Evolutionary conservation across 2,888 invertebrate genomes (phyloP), one percentile per base, ranked within the genome.

Genomic region (Pollenia griseotomentosa): DNA sequence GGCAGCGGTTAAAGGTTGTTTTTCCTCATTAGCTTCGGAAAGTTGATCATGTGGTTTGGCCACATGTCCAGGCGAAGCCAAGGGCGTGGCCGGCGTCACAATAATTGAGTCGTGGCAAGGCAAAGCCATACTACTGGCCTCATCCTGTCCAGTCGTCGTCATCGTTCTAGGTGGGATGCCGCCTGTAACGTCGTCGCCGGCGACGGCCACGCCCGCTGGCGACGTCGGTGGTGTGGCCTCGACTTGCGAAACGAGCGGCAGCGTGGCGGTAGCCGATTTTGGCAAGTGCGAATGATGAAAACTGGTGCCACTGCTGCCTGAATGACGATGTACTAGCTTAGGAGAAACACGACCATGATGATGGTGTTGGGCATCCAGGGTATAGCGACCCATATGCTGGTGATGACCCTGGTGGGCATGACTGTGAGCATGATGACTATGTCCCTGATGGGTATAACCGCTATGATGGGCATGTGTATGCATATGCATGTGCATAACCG

Each of bases 81-180:
- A 91, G 84, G 94, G 94, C 84, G 94, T 94, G 89, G 94, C 93
- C 88, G 94, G 93, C 89, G 93, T 94, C 86, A 94, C 91, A 89
- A 93, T 93, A 85, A 93, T 93, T 68, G 92, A 89, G 90, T 93
- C 94, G 87, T 92, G 92, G 57, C 89, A 90, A 89, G 90, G 88
- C 78, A 89, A 79, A 88, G 90, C 87, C 85, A 91, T 89, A 73
- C 88, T 89, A 73, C 88, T 89, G 51, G 88, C 88, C 11, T 90
- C 88, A 10, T 90, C 87, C 57, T 89, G 89, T 53, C 90, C 88
- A 73, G 90, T 88, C 71, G n/a, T 75, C 75, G 75, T 90, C 33
- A 33, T 33, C 33, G 33, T 33, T 33, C 33, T 33, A 84, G 89
- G 88, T 79, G 89, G 89, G 88, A 71, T 88, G 57, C 33, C 80